These are phyloP conservation scores for Harpagoxenus sublaevis DNA, from an alignment of 2,888 invertebrate genomes.

Conservation along the genomic window DNA sequence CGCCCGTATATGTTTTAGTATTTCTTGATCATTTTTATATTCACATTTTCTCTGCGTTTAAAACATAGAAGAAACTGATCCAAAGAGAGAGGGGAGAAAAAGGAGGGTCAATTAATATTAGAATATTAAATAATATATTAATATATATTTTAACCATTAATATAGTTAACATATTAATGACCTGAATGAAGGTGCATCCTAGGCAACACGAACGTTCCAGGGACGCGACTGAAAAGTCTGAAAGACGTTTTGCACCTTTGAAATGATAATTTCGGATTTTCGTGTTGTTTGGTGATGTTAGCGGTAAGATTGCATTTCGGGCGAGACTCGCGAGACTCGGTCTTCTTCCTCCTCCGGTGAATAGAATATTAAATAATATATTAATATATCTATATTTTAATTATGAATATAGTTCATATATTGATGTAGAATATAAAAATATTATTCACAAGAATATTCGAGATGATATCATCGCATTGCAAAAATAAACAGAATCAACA, in stretches of 20 bases:
- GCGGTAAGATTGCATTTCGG: conserved; percentile 1
- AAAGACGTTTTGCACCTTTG: not conserved
- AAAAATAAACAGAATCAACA: not conserved
- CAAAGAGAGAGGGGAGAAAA: too few relatives aligned
- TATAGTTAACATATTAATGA: not conserved
- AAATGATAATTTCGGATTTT: not conserved
- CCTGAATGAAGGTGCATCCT: not conserved
- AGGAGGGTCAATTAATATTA: not conserved
- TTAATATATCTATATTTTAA: too few relatives aligned
- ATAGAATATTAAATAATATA: not conserved
- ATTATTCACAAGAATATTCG: not conserved
- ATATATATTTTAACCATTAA: not conserved
- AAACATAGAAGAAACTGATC: not conserved
- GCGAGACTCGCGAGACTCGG: not conserved
- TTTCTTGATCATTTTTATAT: not conserved
- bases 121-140: not conserved
- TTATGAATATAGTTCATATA: not conserved
- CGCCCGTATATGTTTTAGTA: not conserved
- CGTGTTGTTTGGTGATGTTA: not conserved
- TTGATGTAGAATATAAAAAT: not conserved
- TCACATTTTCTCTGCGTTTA: not conserved
- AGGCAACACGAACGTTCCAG: not conserved
- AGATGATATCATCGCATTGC: not conserved
- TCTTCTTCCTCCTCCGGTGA: not conserved
- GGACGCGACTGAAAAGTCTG: not conserved